phyloP scores from a whole-genome alignment of 2,113 vertebrate species.

The Mustelus asterias region DNA sequence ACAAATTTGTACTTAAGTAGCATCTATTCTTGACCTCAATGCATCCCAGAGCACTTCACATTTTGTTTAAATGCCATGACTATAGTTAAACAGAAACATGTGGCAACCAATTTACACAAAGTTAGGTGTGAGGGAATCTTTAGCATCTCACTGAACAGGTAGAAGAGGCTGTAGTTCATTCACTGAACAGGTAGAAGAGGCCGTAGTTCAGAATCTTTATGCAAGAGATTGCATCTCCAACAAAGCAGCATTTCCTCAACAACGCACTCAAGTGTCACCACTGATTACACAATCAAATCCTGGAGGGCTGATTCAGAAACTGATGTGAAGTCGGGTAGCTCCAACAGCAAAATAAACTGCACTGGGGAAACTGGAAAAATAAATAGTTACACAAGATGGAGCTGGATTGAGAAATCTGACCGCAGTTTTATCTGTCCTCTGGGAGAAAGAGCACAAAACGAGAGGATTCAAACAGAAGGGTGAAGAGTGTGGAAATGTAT shows the following conservation, averaged over 20 bases:
- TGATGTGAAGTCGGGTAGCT: background rate
- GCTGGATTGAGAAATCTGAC: background rate
- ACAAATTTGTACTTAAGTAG: background rate
- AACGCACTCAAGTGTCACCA: background rate
- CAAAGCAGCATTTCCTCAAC: background rate
- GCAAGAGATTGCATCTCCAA: background rate
- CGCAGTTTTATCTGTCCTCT: background rate
- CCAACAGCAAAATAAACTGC: background rate
- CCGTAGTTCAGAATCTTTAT: background rate
- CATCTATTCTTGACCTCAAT: background rate
- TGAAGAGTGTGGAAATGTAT: background rate
- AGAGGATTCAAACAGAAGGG: background rate
- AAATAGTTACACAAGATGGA: background rate
- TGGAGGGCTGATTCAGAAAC: background rate
- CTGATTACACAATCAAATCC: background rate
- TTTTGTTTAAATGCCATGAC: background rate
- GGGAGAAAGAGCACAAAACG: background rate
- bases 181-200: background rate
- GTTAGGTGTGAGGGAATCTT: background rate
- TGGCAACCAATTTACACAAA: background rate
- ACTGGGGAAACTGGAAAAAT: background rate
- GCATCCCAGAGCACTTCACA: background rate
- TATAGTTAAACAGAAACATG: background rate
- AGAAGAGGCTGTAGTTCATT: background rate
- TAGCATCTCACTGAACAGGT: background rate